Evolutionary conservation across 2,888 invertebrate genomes (phyloP).

Genomic region (Pyrochroa serraticornis): DNA sequence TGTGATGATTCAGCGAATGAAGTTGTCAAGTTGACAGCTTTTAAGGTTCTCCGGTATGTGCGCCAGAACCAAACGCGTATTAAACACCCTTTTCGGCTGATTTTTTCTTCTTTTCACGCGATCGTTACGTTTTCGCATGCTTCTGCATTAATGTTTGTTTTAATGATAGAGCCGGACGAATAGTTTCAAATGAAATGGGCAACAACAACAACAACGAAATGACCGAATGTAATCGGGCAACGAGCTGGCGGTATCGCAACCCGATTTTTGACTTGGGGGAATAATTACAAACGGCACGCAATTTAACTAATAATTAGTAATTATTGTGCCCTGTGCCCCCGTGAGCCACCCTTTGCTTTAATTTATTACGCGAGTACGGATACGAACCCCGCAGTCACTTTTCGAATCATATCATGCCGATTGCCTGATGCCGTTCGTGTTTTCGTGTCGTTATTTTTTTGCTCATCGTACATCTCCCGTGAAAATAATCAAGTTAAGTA

Average conservation of each 20-base stretch:
- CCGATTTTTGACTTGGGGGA: constrained; percentile 49
- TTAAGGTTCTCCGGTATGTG: not conserved
- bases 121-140: constrained; percentile 3
- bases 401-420: constrained; percentile 38
- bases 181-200: constrained; percentile 32
- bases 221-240: constrained; percentile 37
- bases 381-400: constrained; percentile 22
- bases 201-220: constrained; percentile 35
- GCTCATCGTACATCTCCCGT: constrained; percentile 38
- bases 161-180: constrained; percentile 33
- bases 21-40: too few species aligned
- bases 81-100: not conserved
- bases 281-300: constrained; percentile 54
- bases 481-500: constrained; percentile 59
- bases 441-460: constrained; percentile 51
- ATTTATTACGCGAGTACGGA: constrained; percentile 38
- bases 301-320: constrained; percentile 55
- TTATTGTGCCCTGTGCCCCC: constrained; percentile 42
- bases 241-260: constrained; percentile 38
- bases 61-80: not conserved
- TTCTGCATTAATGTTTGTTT: constrained; percentile 20
- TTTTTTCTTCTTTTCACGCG: constrained; percentile 4
- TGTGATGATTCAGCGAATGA: too few species aligned
- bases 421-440: constrained; percentile 50
- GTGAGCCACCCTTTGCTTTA: constrained; percentile 39